phyloP scores from a whole-genome alignment of 1,140 invertebrate genomes.

The Leucophenga varia region DNA sequence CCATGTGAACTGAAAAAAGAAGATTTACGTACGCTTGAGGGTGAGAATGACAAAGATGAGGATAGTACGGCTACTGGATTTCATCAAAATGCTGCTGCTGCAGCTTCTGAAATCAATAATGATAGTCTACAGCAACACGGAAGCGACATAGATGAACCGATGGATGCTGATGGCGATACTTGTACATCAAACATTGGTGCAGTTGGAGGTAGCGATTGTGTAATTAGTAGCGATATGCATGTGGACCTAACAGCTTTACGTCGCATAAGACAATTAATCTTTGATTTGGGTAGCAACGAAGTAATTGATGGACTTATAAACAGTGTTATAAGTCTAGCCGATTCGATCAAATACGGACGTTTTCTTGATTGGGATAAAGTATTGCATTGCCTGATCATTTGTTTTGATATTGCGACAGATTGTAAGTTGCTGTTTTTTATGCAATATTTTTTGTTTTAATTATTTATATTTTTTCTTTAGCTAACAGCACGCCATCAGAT shows the following conservation, averaged over 20 bases:
- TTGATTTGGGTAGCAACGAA: conserved; percentile 33
- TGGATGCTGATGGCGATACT: conserved; percentile 16
- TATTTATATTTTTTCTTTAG: conserved; percentile 21
- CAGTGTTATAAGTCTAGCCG: conserved; percentile 70
- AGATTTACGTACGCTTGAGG: conserved; percentile 69
- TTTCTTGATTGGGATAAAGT: conserved; percentile 58
- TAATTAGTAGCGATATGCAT: conserved; percentile 49
- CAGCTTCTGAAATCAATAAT: neutral
- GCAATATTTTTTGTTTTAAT: neutral
- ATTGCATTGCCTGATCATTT: conserved; percentile 81
- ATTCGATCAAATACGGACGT: conserved; percentile 49
- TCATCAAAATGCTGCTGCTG: neutral
- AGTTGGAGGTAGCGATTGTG: neutral
- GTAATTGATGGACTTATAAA: conserved; percentile 77
- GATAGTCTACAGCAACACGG: neutral
- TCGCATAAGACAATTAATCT: conserved; percentile 66
- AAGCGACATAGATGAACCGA: conserved; percentile 32
- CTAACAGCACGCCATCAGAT: conserved; percentile 58
- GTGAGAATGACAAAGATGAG: conserved; percentile 81
- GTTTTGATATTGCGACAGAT: conserved; percentile 84
- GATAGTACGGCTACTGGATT: conserved; percentile 59
- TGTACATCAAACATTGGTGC: neutral
- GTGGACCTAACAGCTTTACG: conserved; percentile 66
- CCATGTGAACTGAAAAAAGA: conserved; percentile 63
- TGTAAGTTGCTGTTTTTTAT: conserved; percentile 52